A percentile compares a stretch with the other conserved stretches of the same genome.
Evolutionary conservation across 2,797 vertebrate genomes (phyloP).

Genomic region (Mus spretus): DNA sequence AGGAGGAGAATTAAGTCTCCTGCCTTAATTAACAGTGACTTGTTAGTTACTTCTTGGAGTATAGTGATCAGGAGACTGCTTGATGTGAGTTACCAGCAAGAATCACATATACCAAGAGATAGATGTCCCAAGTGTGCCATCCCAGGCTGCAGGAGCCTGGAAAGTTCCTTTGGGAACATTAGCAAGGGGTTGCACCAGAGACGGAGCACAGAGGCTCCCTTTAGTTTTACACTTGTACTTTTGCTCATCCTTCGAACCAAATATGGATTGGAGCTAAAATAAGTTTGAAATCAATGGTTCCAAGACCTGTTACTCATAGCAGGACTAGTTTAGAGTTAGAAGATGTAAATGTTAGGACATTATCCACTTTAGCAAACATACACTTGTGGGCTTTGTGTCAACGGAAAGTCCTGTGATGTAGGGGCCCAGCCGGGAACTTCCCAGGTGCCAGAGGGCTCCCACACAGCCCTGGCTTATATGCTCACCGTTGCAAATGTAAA

Average conservation of each 20-base stretch:
- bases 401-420: neutral
- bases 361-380: neutral
- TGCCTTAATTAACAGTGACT: neutral
- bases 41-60: neutral
- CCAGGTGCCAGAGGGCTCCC: neutral
- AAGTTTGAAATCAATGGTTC: neutral
- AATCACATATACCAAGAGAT: neutral
- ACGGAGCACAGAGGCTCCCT: neutral
- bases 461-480: neutral
- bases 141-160: neutral
- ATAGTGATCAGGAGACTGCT: neutral
- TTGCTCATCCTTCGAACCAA: conserved; percentile 4
- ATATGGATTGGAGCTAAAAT: conserved; percentile 6
- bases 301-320: neutral
- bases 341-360: neutral
- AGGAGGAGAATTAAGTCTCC: neutral
- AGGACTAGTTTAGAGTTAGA: neutral
- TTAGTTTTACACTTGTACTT: conserved; percentile 2
- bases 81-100: neutral
- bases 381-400: neutral
- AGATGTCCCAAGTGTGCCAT: neutral
- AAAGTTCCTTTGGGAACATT: neutral
- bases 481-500: neutral
- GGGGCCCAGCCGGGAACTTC: neutral
- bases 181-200: neutral